These are phyloP conservation scores for Drosophila sp. DNA, from an alignment of 1,140 invertebrate genomes.

Conservation along the genomic window DNA sequence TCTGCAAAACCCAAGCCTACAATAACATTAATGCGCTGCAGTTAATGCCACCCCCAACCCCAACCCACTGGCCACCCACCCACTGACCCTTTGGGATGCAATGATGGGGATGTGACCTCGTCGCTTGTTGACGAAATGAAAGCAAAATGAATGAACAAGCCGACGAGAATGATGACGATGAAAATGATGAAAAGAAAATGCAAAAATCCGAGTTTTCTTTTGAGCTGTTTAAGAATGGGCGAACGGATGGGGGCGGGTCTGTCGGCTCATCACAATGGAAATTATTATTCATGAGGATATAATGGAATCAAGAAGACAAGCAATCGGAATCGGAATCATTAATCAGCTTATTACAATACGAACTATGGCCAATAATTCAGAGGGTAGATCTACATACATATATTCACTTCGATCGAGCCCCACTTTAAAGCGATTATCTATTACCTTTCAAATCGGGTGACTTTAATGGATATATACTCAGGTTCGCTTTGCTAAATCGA, in stretches of 20 bases:
- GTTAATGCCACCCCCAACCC: constrained; percentile 55
- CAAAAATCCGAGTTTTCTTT: not conserved
- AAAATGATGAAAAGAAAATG: constrained; percentile 3
- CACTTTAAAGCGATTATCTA: no score
- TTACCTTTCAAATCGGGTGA: no score
- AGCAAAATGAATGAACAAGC: constrained; percentile 48
- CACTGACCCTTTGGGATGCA: constrained; percentile 6
- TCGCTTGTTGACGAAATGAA: constrained; percentile 74
- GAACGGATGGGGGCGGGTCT: not conserved
- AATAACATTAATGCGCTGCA: constrained; percentile 78
- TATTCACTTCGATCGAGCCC: no score
- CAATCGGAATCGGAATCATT: not conserved
- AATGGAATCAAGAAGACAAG: not conserved
- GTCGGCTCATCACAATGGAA: not conserved
- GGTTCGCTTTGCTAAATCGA: not conserved
- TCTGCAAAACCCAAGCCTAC: constrained; percentile 66
- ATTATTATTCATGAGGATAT: not conserved
- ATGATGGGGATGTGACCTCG: constrained; percentile 41
- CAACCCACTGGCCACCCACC: not conserved
- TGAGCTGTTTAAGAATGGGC: not conserved
- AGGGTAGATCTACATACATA: no score
- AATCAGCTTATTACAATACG: not conserved
- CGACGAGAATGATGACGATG: constrained; percentile 9
- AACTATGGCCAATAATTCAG: not conserved
- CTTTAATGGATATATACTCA: no score